phyloP scores from a whole-genome alignment of 2,888 invertebrate genomes.

The Trisateles emortualis region DNA sequence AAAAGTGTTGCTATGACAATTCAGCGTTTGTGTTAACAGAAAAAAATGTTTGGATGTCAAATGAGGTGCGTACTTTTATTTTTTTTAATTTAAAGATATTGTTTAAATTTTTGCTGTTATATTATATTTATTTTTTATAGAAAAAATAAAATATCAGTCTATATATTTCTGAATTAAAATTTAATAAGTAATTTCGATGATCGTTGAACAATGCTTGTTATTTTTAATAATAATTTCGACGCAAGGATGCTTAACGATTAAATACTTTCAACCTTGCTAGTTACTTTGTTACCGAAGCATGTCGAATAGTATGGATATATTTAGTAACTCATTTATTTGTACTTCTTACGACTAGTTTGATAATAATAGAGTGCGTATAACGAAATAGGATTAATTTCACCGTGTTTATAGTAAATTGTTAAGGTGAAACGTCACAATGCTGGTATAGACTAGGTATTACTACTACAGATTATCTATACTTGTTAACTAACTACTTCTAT shows the following conservation, averaged over 20 bases:
- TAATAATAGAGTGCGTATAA: too few species aligned
- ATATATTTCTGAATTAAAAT: too few species aligned
- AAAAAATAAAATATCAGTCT: too few species aligned
- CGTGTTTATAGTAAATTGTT: too few species aligned
- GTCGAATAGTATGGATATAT: constrained; percentile 28
- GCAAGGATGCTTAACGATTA: constrained; percentile 28
- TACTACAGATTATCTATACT: too few species aligned
- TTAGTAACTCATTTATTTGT: neutral
- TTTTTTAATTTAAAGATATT: neutral
- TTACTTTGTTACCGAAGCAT: constrained; percentile 40
- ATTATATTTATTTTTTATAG: too few species aligned
- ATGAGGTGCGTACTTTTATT: constrained; percentile 50
- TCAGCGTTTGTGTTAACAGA: constrained; percentile 75
- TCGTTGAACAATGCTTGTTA: constrained; percentile 12
- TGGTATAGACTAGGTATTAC: too few species aligned
- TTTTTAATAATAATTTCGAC: constrained; percentile 28
- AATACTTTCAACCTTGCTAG: constrained; percentile 39
- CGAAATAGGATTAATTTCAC: too few species aligned
- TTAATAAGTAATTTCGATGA: too few species aligned
- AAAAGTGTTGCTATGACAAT: constrained; percentile 71
- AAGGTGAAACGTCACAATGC: too few species aligned
- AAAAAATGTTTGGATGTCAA: constrained; percentile 62
- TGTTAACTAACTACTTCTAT: too few species aligned
- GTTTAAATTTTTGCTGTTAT: neutral
- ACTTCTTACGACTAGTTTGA: neutral